Evolutionary conservation across 2,888 invertebrate species (phyloP).

Genomic region (Lepidochitona cinerea): DNA sequence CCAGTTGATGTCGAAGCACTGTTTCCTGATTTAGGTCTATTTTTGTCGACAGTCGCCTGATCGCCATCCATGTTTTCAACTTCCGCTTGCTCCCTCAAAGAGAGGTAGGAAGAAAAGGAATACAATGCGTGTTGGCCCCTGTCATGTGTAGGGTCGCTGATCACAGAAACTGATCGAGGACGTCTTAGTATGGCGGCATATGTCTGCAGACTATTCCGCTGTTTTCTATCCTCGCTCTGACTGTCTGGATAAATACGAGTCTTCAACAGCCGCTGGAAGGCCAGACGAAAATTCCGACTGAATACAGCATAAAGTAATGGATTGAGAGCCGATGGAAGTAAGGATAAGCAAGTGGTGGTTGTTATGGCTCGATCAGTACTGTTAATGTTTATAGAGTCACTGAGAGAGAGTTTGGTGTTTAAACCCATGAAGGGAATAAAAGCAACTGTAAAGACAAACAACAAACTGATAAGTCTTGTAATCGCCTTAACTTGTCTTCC

Average conservation of each 20-base stretch:
- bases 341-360: constrained; percentile 18
- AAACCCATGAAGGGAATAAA: constrained; percentile 27
- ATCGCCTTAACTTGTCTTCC: constrained; percentile 25
- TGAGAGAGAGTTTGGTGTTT: background rate
- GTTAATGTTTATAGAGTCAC: background rate
- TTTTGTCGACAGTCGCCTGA: background rate
- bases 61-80: background rate
- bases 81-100: background rate
- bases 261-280: constrained; percentile 4
- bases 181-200: constrained; percentile 6
- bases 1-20: background rate
- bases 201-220: background rate
- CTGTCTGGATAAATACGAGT: background rate
- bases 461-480: constrained; percentile 25
- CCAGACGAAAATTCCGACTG: constrained; percentile 32
- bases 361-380: background rate
- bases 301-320: constrained; percentile 38
- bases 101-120: background rate
- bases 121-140: background rate
- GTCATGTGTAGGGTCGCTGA: background rate
- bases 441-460: constrained; percentile 23
- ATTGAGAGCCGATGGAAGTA: constrained; percentile 29
- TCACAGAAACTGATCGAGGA: background rate
- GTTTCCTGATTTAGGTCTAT: background rate
- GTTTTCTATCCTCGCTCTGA: background rate